Percentiles rank a stretch among this genome's conserved stretches.
These are phyloP conservation scores for Typhlichthys subterraneus DNA, from an alignment of 2,797 vertebrate genomes.

Conservation along the genomic window DNA sequence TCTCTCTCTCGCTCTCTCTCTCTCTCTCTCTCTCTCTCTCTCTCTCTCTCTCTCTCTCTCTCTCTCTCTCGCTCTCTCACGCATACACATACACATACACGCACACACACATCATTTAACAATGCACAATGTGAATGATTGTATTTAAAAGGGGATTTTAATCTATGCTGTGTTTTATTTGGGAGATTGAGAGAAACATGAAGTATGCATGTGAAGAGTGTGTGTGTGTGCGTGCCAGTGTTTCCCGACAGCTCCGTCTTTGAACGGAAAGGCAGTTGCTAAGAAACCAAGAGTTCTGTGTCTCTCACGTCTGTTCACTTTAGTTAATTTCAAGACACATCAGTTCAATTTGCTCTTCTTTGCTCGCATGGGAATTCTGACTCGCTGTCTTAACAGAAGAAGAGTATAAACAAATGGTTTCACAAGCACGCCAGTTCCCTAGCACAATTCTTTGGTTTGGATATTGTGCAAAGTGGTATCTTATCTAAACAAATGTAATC, in stretches of 20 bases:
- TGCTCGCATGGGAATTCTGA: constrained; percentile 51
- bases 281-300: constrained; percentile 70
- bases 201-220: constrained; percentile 27
- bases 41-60: constrained; percentile 14
- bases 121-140: not conserved
- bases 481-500: constrained; percentile 1
- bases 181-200: constrained; percentile 6
- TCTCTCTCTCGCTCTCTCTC: no score
- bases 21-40: constrained; percentile 15
- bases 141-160: no score
- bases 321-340: constrained; percentile 9
- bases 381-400: constrained; percentile 49
- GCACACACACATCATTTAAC: constrained; percentile 1
- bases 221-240: constrained; percentile 48
- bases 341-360: constrained; percentile 47
- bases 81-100: constrained; percentile 4
- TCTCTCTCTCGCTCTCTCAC: not conserved
- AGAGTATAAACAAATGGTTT: constrained; percentile 37
- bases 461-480: constrained; percentile 1
- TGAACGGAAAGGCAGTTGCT: constrained; percentile 78
- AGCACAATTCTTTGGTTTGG: constrained; percentile 15
- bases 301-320: constrained; percentile 48
- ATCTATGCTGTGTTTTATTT: no score
- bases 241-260: constrained; percentile 58
- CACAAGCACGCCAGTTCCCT: constrained; percentile 34